phyloP scores from a whole-genome alignment of 1,140 invertebrate species.

The Drosophila melanogaster region DNA sequence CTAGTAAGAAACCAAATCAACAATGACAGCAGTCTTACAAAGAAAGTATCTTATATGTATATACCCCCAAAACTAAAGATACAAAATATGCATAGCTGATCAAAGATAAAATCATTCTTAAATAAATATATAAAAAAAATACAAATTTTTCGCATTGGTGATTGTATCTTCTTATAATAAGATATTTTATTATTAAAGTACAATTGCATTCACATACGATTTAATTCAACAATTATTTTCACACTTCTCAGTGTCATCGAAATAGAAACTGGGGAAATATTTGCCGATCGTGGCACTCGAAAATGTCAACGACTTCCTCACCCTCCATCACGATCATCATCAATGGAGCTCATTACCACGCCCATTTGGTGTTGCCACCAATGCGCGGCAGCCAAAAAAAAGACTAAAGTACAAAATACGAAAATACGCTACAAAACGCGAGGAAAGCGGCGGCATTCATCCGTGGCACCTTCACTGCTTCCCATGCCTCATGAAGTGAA shows the following conservation, averaged over 20 bases:
- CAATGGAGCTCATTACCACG: slow-evolving; percentile 63
- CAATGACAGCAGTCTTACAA: slow-evolving; percentile 43
- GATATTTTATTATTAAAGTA: too few relatives aligned
- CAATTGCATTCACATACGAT: too few relatives aligned
- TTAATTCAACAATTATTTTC: not conserved
- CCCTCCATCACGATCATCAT: slow-evolving; percentile 36
- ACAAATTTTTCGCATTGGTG: too few relatives aligned
- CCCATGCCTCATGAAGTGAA: slow-evolving; percentile 26
- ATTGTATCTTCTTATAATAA: too few relatives aligned
- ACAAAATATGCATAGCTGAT: too few relatives aligned
- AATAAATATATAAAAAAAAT: too few relatives aligned
- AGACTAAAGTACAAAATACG: slow-evolving; percentile 26
- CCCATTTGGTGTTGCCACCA: slow-evolving; percentile 72
- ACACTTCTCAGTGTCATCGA: not conserved
- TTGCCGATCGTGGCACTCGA: slow-evolving; percentile 31
- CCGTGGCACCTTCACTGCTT: slow-evolving; percentile 59
- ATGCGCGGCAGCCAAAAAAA: slow-evolving; percentile 56
- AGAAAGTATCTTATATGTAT: not conserved
- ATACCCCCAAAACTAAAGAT: not conserved
- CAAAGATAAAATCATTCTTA: not conserved
- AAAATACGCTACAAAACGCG: slow-evolving; percentile 37
- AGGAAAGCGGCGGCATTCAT: slow-evolving; percentile 50
- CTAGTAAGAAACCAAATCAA: slow-evolving; percentile 49
- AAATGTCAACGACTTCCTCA: slow-evolving; percentile 63
- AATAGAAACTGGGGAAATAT: slow-evolving; percentile 2